Evolutionary conservation across 2,113 vertebrate genomes (phyloP).

Genomic region (Sinocyclocheilus anshuiensis): DNA sequence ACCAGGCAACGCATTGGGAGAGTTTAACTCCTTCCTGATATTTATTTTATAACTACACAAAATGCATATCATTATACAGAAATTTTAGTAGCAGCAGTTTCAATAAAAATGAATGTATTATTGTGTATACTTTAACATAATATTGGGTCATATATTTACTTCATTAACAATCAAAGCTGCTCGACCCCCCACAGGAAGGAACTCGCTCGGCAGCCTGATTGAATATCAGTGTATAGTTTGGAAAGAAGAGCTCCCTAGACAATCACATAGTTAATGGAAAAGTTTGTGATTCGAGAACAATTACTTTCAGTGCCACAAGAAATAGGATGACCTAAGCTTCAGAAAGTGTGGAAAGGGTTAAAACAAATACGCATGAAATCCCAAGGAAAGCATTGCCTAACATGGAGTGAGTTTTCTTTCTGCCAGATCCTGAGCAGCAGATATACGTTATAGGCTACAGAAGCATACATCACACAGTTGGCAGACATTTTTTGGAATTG

Average conservation of each 20-base stretch:
- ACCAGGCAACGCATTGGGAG: background rate
- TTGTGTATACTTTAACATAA: slow-evolving; percentile 50
- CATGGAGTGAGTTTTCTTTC: slow-evolving; percentile 57
- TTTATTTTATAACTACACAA: background rate
- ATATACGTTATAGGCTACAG: slow-evolving; percentile 58
- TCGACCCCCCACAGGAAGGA: slow-evolving; percentile 43
- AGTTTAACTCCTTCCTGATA: slow-evolving; percentile 47
- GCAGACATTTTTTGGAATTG: slow-evolving; percentile 61
- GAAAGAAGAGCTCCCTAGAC: slow-evolving; percentile 32
- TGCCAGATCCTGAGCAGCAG: slow-evolving; percentile 51
- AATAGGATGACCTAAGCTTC: background rate
- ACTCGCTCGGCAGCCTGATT: slow-evolving; percentile 34
- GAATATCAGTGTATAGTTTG: slow-evolving; percentile 42
- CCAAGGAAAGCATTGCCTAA: slow-evolving; percentile 57
- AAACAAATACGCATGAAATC: slow-evolving; percentile 26
- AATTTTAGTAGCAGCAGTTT: background rate
- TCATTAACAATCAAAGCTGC: slow-evolving; percentile 57
- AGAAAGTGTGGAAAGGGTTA: slow-evolving; percentile 11
- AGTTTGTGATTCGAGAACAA: background rate
- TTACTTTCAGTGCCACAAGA: background rate
- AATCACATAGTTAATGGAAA: slow-evolving; percentile 6
- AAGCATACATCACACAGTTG: slow-evolving; percentile 65
- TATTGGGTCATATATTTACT: slow-evolving; percentile 55
- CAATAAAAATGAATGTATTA: background rate
- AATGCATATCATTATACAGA: background rate